Conservation (phyloP, 2,888 invertebrate species). For the Nysson spinosus region DNA sequence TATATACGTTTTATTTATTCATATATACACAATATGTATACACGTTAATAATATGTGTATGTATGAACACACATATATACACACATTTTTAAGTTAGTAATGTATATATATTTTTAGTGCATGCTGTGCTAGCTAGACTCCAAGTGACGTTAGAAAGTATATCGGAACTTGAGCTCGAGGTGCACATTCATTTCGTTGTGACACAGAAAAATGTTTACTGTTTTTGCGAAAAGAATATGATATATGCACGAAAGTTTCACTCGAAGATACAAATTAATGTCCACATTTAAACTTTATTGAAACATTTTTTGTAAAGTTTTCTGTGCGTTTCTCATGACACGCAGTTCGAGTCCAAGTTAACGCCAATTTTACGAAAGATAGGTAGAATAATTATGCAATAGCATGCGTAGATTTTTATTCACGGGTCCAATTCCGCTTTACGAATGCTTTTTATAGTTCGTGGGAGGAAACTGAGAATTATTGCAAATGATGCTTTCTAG, state of each 20-base stretch:
- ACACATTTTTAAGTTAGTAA: constrained; percentile 14
- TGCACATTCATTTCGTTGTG: constrained; percentile 4
- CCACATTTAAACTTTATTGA: too few relatives aligned
- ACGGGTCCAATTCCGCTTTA: constrained; percentile 52
- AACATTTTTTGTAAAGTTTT: too few relatives aligned
- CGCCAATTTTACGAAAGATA: constrained; percentile 44
- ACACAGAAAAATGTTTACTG: too few relatives aligned
- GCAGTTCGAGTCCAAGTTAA: constrained; percentile 34
- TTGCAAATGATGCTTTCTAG: constrained; percentile 7
- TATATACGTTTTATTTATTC: not conserved
- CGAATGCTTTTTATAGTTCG: constrained; percentile 10
- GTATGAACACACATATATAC: constrained; percentile 14
- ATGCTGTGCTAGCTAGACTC: constrained; percentile 64
- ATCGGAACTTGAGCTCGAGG: constrained; percentile 49
- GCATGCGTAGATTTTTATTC: constrained; percentile 53
- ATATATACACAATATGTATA: not conserved
- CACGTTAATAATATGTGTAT: constrained; percentile 9
- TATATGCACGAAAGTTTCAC: too few relatives aligned
- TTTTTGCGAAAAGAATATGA: not conserved
- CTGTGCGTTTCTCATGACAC: not conserved
- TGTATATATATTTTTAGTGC: constrained; percentile 42
- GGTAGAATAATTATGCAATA: constrained; percentile 48
- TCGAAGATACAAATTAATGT: too few relatives aligned
- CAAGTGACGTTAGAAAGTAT: constrained; percentile 57
- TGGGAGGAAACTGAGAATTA: not conserved